phyloP scores from a whole-genome alignment of 2,797 vertebrate genomes.

The Muscicapa comitata region DNA sequence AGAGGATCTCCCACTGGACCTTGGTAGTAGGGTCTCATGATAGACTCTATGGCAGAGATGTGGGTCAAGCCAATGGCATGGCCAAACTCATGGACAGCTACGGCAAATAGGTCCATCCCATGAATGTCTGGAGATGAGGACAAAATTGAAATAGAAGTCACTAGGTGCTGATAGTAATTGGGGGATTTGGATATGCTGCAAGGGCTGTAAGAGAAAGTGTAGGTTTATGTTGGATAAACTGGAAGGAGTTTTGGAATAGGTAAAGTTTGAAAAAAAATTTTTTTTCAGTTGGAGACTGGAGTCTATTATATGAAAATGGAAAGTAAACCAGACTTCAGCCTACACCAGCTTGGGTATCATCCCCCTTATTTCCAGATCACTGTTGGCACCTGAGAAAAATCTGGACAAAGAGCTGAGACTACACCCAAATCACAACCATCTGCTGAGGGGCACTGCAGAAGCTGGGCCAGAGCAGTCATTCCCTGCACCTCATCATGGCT shows the following conservation, averaged over 20 bases:
- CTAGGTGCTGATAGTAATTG: neutral
- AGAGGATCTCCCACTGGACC: constrained; percentile 95
- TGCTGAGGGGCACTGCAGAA: accelerated
- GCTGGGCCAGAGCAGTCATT: neutral
- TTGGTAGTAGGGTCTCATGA: constrained; percentile 98
- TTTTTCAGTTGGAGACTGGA: neutral
- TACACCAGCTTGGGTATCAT: neutral
- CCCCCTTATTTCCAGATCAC: neutral
- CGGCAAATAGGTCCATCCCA: constrained; percentile 93
- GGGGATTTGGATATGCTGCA: neutral
- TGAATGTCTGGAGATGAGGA: constrained; percentile 80
- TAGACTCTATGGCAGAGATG: constrained; percentile 87
- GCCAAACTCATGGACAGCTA: constrained; percentile 96
- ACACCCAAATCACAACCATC: neutral
- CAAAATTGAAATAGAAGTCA: neutral
- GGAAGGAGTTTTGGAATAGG: neutral
- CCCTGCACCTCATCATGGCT: accelerated
- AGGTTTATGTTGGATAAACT: neutral
- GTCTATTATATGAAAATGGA: neutral
- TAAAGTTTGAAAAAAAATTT: neutral
- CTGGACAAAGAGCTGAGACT: neutral
- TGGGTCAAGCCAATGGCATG: constrained; percentile 95
- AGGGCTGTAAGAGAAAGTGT: neutral
- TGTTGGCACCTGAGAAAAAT: neutral
- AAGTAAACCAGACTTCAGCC: neutral